Evolutionary conservation across 2,888 invertebrate genomes (phyloP).

Genomic region (Chrysomela aeneicollis): DNA sequence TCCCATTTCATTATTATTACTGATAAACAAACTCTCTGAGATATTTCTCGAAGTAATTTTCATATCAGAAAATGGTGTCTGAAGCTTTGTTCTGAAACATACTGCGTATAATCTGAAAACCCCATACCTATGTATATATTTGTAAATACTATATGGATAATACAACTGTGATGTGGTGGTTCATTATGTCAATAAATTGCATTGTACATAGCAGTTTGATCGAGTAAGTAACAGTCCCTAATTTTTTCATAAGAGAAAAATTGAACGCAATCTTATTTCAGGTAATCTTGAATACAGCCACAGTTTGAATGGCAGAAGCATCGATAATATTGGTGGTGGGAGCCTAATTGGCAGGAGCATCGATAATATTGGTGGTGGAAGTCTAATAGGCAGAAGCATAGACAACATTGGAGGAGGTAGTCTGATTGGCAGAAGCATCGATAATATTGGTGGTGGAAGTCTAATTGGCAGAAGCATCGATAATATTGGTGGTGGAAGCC

Average conservation of each 20-base stretch:
- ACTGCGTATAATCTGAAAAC: too few species aligned
- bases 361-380: slow-evolving; percentile 9
- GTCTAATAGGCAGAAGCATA: slow-evolving; percentile 7
- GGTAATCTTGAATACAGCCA: not conserved
- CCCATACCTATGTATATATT: not conserved
- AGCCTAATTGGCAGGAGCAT: not conserved
- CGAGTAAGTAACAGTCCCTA: not conserved
- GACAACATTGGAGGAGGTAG: slow-evolving; percentile 10
- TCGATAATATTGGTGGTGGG: slow-evolving; percentile 5
- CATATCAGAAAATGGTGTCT: too few species aligned
- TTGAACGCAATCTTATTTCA: not conserved
- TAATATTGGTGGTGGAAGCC: slow-evolving; percentile 15
- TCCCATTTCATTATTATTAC: too few species aligned
- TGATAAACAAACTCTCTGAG: too few species aligned
- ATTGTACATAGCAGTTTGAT: not conserved
- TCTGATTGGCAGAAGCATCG: slow-evolving; percentile 9
- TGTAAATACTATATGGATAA: not conserved
- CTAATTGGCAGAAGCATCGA: slow-evolving; percentile 20
- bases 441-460: slow-evolving; percentile 13
- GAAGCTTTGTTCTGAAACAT: too few species aligned
- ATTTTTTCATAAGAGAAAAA: too few species aligned
- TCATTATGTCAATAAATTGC: not conserved
- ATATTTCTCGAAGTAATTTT: too few species aligned
- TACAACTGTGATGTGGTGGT: too few species aligned
- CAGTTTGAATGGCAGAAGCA: not conserved